Base-by-base conservation (phyloP, 2,113 vertebrate species). In the Kryptolebias marmoratus region DNA sequence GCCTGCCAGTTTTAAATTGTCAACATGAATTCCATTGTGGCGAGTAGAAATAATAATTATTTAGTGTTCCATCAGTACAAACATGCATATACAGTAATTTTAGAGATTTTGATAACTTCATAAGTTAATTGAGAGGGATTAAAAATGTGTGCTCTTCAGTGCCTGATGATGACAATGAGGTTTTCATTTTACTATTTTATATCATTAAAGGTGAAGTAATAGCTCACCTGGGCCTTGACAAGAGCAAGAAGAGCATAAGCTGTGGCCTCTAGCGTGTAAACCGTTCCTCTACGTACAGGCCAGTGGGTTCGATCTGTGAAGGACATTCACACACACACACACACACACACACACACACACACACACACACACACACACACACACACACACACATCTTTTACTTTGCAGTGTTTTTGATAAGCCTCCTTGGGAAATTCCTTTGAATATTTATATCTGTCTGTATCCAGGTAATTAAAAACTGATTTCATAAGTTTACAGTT, bases 191-290 rank as follows among this genome's bases (percentile, higher is more conserved):
- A 57, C 13, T 57, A 13, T 1, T 18, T 16, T 36, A n/a, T 39
- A 31, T 57, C 15, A 58, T 15, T 18, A 15, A 18, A 55, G 13
- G 30, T 39, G 31, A 16, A 16, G 13, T 2, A n/a, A 36, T 36
- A 12, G 30, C 82, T 76, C 66, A 90, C 88, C 82, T 75, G 67
- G 22, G 80, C 83, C 2, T 48, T 77, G 61, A 97, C 62, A 58
- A 96, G 86, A 14, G 95, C 94, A 60, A 98, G 80, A 60, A 97
- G 84, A 0, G 94, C 95, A 0, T 97, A 98, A n/a, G 95, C 95
- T 0, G 96, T 96, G 69, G 95, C 95, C 75, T 98, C 96, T 15
- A 96, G 89, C 0, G 89, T 94, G 89, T 93, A 94, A 45, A 94
- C 77, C 0, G 0, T 45, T 28, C 92, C 54, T 0, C 69, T 73